phyloP scores from a whole-genome alignment of 2,797 vertebrate species.

The Rallus crepitans region DNA sequence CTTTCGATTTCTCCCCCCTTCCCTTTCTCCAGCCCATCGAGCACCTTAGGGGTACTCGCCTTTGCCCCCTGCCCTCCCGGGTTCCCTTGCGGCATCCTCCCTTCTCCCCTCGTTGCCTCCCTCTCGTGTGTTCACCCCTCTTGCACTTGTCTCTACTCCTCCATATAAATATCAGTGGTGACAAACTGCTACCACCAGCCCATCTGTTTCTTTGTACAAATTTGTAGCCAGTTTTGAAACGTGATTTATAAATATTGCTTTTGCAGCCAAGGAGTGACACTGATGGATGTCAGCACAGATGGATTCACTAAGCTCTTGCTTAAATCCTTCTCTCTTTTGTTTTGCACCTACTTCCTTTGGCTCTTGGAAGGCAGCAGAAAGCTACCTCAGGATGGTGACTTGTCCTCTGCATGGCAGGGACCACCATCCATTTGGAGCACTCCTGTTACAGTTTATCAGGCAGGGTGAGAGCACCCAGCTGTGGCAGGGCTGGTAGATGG shows the following conservation, averaged over 20 bases:
- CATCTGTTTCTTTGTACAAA: conserved; percentile 85
- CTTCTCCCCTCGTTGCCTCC: background rate
- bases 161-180: conserved; percentile 73
- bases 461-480: background rate
- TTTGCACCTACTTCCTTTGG: conserved; percentile 19
- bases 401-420: background rate
- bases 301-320: conserved; percentile 76
- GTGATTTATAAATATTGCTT: conserved; percentile 89
- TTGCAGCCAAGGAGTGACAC: conserved; percentile 82
- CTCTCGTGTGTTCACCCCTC: conserved; percentile 2
- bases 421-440: rapidly evolving
- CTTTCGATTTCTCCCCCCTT: background rate
- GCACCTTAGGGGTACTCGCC: rapidly evolving
- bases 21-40: background rate
- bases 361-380: conserved; percentile 18
- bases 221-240: conserved; percentile 84
- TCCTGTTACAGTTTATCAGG: background rate
- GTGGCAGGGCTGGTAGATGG: background rate
- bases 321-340: conserved; percentile 49
- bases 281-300: conserved; percentile 89
- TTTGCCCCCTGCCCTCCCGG: rapidly evolving
- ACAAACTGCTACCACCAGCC: conserved; percentile 77
- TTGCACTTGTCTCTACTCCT: conserved; percentile 52
- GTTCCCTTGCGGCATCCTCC: background rate
- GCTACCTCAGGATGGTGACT: background rate